These are phyloP conservation scores for Acrobeloides nanus DNA, from an alignment of 2,888 invertebrate species.

Conservation along the genomic window DNA sequence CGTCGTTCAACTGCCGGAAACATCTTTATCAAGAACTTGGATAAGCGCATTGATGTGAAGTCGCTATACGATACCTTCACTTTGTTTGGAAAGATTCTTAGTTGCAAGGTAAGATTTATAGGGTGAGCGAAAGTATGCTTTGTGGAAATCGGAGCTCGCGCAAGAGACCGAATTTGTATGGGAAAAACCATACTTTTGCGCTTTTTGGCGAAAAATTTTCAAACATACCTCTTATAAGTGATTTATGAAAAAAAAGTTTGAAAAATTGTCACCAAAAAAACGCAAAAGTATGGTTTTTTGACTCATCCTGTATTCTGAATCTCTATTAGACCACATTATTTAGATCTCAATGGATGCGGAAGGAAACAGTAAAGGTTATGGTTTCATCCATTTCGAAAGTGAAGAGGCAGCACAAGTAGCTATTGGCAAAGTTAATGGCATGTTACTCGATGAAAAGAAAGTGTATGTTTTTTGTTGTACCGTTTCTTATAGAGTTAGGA, in stretches of 20 bases:
- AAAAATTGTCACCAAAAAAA: too few species aligned
- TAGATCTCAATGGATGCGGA: constrained; percentile 57
- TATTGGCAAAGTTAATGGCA: constrained; percentile 95
- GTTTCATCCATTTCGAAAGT: constrained; percentile 54
- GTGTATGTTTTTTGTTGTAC: constrained; percentile 61
- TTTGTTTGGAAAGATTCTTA: constrained; percentile 94
- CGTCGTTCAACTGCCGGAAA: constrained; percentile 98
- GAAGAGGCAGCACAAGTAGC: constrained; percentile 63
- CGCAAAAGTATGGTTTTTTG: too few species aligned
- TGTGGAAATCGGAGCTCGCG: too few species aligned
- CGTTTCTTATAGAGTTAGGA: too few species aligned
- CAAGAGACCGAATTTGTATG: too few species aligned
- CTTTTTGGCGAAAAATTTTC: too few species aligned
- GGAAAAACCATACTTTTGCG: too few species aligned
- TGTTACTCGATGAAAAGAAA: constrained; percentile 97
- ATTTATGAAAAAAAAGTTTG: too few species aligned
- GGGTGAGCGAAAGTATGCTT: too few species aligned
- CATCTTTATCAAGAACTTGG: constrained; percentile 97
- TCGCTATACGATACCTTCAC: constrained; percentile 98
- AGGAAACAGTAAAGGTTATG: constrained; percentile 58
- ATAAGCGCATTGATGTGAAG: constrained; percentile 96
- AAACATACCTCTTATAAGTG: too few species aligned
- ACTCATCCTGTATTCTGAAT: too few species aligned
- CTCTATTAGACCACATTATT: too few species aligned
- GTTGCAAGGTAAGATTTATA: constrained; percentile 85